phyloP scores from a whole-genome alignment of 2,888 invertebrate species.

The Drosophila formosana region DNA sequence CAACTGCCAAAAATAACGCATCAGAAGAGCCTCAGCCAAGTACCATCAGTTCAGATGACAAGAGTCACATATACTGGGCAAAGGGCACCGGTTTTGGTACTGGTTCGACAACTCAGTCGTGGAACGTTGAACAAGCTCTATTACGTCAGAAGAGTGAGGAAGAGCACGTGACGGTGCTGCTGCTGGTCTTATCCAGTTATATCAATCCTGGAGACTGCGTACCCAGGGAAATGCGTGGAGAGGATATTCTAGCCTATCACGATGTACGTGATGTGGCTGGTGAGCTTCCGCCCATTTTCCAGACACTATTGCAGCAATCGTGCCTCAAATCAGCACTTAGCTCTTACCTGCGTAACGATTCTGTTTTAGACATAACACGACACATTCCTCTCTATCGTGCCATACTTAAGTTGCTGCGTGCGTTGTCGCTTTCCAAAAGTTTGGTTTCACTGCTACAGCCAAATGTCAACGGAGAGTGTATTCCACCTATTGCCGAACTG shows the following conservation, averaged over 20 bases:
- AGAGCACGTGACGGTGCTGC: constrained; percentile 94
- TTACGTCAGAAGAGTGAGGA: constrained; percentile 95
- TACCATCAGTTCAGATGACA: constrained; percentile 87
- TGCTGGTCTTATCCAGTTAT: constrained; percentile 94
- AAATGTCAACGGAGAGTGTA: constrained; percentile 82
- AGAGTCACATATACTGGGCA: constrained; percentile 95
- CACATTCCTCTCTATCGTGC: constrained; percentile 97
- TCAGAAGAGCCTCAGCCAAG: constrained; percentile 76
- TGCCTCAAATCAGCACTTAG: constrained; percentile 94
- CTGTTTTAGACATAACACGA: constrained; percentile 98
- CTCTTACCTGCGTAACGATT: constrained; percentile 96
- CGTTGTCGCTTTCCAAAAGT: constrained; percentile 88
- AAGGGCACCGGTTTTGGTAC: constrained; percentile 99
- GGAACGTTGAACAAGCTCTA: constrained; percentile 98
- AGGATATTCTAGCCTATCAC: constrained; percentile 84
- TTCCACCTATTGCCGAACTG: constrained; percentile 90
- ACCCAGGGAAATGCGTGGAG: constrained; percentile 84
- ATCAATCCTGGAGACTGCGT: constrained; percentile 90
- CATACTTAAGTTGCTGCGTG: constrained; percentile 92
- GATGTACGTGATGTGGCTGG: constrained; percentile 84
- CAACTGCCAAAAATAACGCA: constrained; percentile 36
- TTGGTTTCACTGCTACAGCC: constrained; percentile 89
- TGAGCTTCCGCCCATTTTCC: constrained; percentile 89
- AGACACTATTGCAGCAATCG: constrained; percentile 92
- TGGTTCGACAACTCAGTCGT: constrained; percentile 97